Evolutionary conservation across 2,888 invertebrate species (phyloP), one percentile per base, ranked within the genome.

Genomic region (Congeria kusceri): DNA sequence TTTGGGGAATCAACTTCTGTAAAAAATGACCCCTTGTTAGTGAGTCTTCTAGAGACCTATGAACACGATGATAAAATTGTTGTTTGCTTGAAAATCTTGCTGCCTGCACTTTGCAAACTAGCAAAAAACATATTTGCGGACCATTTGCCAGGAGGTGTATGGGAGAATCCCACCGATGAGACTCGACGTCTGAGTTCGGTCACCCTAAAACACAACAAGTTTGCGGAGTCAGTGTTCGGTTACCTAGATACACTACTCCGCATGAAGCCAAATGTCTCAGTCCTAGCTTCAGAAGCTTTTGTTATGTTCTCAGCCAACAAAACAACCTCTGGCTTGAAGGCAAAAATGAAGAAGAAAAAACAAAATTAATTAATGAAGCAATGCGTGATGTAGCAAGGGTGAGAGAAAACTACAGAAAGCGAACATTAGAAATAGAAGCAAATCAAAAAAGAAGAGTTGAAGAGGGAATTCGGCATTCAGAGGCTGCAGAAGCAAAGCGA

Each of bases 221-320:
- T 66, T 46, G 27, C 77, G 3, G 66, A 71, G 32, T 63, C 66
- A 20, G 67, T 62, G 29, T 71, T 77, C 56, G 71, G 71, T 4
- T 70, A 66, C 39, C 15, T 77, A 15, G 77, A 71, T 39, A 28
- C 29, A 11, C 11, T 71, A 11, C 59, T 76, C 0, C 44, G 70
- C 5, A 66, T 28, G 46, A 76, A 76, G 56, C 68, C 75, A 5
- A 76, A 73, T 28, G 49, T 78, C 7, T 62, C 70, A 13, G 69
- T 71, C 11, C n/a, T 83, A 7, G 66, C 76, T n/a, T 49, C 70
- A 44, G 84, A 84, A 32, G 76, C 84, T 15, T 79, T 73, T 44
- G 56, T 85, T 1, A 74, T 83, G 78, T 83, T 83, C 29, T 49
- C 68, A 1, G 64, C 69, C 1, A 80, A 83, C 27, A 80, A 78